phyloP scores from a whole-genome alignment of 1,140 invertebrate genomes.

The Heliconius hermathena region DNA sequence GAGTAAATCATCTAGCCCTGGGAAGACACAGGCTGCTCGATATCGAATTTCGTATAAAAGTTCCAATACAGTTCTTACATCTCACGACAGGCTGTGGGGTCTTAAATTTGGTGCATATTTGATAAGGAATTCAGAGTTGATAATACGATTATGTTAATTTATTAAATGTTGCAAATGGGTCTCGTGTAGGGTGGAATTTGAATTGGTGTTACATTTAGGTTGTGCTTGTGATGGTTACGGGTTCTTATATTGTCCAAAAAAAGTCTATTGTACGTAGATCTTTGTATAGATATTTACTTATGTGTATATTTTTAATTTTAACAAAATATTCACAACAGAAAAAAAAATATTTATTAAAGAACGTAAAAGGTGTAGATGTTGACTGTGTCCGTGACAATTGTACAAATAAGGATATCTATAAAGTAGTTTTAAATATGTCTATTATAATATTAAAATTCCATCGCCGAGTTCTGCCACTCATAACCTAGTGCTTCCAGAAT shows the following conservation, averaged over 20 bases:
- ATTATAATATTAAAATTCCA: too few species aligned
- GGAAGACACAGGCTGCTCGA: constrained; percentile 68
- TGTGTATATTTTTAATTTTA: too few species aligned
- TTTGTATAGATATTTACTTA: too few species aligned
- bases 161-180: constrained; percentile 6
- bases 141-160: constrained; percentile 24
- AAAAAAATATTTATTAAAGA: too few species aligned
- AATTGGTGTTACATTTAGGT: background rate
- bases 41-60: constrained; percentile 59
- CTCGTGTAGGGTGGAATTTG: background rate
- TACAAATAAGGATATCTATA: too few species aligned
- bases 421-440: too few species aligned
- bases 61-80: constrained; percentile 47
- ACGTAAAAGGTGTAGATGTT: too few species aligned
- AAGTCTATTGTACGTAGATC: too few species aligned
- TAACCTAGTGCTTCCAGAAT: too few species aligned
- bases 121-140: constrained; percentile 32
- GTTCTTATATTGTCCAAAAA: background rate
- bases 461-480: too few species aligned
- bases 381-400: too few species aligned
- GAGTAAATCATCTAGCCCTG: constrained; percentile 72
- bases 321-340: too few species aligned
- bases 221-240: background rate
- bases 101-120: constrained; percentile 50
- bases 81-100: constrained; percentile 42